Percentiles rank a stretch among this genome's conserved stretches.
Conservation (phyloP, 2,113 vertebrate species). For the Parus major region DNA sequence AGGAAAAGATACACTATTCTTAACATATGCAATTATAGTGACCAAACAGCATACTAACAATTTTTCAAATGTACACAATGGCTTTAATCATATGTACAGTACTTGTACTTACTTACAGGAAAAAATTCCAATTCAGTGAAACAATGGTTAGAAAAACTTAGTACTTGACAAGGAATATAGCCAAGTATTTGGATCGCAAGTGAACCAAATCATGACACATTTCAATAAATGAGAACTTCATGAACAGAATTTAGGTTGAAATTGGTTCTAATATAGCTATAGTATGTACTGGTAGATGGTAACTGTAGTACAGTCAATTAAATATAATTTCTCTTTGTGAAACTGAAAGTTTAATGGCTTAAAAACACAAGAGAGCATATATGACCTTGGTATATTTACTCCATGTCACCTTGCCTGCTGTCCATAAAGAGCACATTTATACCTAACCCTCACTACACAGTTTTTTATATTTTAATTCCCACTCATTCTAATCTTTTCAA, state of each 20-base stretch:
- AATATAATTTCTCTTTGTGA: neutral
- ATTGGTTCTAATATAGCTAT: neutral
- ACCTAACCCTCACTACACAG: neutral
- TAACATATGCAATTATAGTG: neutral
- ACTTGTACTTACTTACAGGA: neutral
- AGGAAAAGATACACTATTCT: neutral
- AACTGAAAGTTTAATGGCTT: neutral
- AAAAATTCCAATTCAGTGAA: neutral
- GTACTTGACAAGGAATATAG: neutral
- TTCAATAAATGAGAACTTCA: neutral
- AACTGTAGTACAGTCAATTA: neutral
- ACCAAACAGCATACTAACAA: neutral
- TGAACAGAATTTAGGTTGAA: neutral
- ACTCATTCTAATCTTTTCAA: neutral
- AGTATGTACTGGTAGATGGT: neutral
- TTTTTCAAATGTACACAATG: neutral
- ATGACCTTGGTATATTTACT: neutral
- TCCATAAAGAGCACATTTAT: neutral
- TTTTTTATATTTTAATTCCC: neutral
- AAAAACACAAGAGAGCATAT: neutral
- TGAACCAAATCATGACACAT: neutral
- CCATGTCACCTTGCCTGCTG: neutral
- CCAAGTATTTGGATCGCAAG: neutral
- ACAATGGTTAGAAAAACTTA: neutral
- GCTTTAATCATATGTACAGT: neutral